Conservation (phyloP, 2,888 invertebrate genomes). For the Erebia ligea region DNA sequence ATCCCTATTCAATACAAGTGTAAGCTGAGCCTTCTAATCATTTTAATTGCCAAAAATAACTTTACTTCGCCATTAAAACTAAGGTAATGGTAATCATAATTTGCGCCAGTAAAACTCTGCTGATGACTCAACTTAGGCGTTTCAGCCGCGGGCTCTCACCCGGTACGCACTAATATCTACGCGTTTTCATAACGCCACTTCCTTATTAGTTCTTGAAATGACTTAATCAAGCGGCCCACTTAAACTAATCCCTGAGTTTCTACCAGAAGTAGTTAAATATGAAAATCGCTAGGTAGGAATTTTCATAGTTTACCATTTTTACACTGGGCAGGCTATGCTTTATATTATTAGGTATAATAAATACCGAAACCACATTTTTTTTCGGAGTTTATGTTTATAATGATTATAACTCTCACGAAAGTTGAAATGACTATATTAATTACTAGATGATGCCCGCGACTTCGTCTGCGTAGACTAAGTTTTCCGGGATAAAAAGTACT, state of each 20-base stretch:
- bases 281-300: not conserved
- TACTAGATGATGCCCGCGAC: too few relatives aligned
- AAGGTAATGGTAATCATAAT: slow-evolving; percentile 32
- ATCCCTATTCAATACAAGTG: too few relatives aligned
- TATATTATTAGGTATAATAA: too few relatives aligned
- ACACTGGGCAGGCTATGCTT: too few relatives aligned
- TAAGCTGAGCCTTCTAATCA: too few relatives aligned
- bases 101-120: slow-evolving; percentile 4
- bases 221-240: slow-evolving; percentile 28
- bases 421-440: too few relatives aligned
- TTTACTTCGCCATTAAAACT: not conserved
- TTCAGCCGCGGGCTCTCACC: not conserved
- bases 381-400: too few relatives aligned
- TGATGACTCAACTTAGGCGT: slow-evolving; percentile 20
- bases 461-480: too few relatives aligned
- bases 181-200: slow-evolving; percentile 32
- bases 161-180: slow-evolving; percentile 6
- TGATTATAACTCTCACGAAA: too few relatives aligned
- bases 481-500: too few relatives aligned
- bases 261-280: not conserved
- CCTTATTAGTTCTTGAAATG: slow-evolving; percentile 35
- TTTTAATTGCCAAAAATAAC: not conserved
- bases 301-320: too few relatives aligned
- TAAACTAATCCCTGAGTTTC: not conserved
- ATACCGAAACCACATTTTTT: too few relatives aligned